phyloP scores from a whole-genome alignment of 2,797 vertebrate genomes.

The Cyprinodon diabolis region DNA sequence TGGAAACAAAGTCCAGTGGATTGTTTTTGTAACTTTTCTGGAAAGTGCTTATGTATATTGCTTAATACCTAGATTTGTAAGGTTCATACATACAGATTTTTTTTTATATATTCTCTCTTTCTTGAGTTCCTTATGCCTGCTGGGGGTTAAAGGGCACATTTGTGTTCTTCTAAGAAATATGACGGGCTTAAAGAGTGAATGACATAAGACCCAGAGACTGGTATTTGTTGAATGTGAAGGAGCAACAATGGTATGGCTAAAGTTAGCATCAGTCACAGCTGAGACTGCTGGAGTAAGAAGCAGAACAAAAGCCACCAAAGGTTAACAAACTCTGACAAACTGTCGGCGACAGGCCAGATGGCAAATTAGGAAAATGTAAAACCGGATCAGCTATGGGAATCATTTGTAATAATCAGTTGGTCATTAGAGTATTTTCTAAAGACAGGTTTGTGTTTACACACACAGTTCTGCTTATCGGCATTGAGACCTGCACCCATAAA shows the following conservation, averaged over 20 bases:
- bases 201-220: slow-evolving; percentile 44
- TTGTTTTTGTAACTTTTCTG: no score
- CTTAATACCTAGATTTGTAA: not conserved
- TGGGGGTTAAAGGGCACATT: slow-evolving; percentile 6
- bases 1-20: not conserved
- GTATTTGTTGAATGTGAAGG: slow-evolving; percentile 59
- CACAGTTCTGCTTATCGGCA: slow-evolving; percentile 20
- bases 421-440: not conserved
- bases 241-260: slow-evolving; percentile 79
- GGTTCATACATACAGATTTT: not conserved
- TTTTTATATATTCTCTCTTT: slow-evolving; percentile 1
- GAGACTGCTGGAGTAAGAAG: slow-evolving; percentile 50
- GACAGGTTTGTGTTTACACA: slow-evolving; percentile 45
- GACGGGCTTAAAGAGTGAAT: slow-evolving; percentile 45
- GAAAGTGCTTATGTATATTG: no score
- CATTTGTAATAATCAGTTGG: not conserved
- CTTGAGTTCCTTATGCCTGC: slow-evolving; percentile 28
- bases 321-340: not conserved
- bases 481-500: slow-evolving; percentile 60
- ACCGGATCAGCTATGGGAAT: not conserved
- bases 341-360: not conserved
- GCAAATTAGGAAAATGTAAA: not conserved
- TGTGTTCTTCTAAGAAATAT: slow-evolving; percentile 16
- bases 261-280: slow-evolving; percentile 76
- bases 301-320: slow-evolving; percentile 43